phyloP scores from a whole-genome alignment of 2,113 vertebrate genomes.

The Muntiacus muntjak region DNA sequence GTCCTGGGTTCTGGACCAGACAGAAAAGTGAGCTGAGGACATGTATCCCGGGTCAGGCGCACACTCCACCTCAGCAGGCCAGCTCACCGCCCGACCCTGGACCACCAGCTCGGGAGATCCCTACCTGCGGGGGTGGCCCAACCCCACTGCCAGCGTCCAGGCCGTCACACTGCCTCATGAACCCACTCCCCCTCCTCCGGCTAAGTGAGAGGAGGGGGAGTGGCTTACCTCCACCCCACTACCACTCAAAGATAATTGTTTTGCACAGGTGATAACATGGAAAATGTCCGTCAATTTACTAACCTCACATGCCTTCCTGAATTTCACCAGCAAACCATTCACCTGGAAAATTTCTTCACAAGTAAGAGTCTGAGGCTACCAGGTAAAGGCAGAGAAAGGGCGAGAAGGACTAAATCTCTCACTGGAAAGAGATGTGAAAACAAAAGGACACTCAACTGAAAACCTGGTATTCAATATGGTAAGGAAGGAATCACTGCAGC shows the following conservation, averaged over 20 bases:
- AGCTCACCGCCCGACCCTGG: fast-evolving
- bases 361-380: neutral
- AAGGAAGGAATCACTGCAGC: neutral
- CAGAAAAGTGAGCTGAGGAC: neutral
- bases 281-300: neutral
- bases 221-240: neutral
- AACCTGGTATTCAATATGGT: neutral
- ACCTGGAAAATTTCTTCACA: neutral
- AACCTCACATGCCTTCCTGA: neutral
- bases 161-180: fast-evolving
- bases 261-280: neutral
- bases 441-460: neutral
- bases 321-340: neutral
- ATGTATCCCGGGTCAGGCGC: fast-evolving
- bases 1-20: neutral
- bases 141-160: fast-evolving
- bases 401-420: neutral
- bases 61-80: neutral
- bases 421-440: neutral
- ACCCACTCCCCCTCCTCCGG: neutral
- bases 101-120: neutral
- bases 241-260: neutral
- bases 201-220: neutral
- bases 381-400: neutral
- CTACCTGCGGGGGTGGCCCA: fast-evolving